phyloP scores from a whole-genome alignment of 2,888 invertebrate species.

The Carabus problematicus region DNA sequence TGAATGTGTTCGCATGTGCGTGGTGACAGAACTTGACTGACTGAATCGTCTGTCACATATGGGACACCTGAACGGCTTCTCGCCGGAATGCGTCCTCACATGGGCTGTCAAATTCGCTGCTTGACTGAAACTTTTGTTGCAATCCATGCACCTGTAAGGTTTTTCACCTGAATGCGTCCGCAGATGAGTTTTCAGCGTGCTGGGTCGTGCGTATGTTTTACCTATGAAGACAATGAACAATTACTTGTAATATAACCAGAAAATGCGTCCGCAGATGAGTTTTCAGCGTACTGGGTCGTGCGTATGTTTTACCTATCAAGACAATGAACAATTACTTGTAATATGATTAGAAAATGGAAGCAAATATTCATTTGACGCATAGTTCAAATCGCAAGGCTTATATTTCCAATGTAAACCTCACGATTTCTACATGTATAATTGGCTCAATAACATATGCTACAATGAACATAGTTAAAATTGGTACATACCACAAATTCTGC shows the following conservation, averaged over 20 bases:
- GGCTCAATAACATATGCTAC: too few relatives aligned
- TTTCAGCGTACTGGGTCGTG: slow-evolving; percentile 94
- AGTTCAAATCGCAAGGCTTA: too few relatives aligned
- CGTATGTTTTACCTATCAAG: slow-evolving; percentile 80
- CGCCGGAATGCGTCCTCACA: slow-evolving; percentile 94
- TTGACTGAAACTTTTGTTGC: slow-evolving; percentile 96
- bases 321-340: too few relatives aligned
- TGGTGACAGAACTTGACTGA: slow-evolving; percentile 94
- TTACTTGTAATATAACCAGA: too few relatives aligned
- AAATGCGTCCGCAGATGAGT: slow-evolving; percentile 96
- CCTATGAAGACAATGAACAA: slow-evolving; percentile 49
- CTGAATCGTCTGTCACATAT: slow-evolving; percentile 97
- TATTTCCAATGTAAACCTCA: too few relatives aligned
- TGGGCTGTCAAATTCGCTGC: slow-evolving; percentile 99
- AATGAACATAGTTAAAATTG: too few relatives aligned
- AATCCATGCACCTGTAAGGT: slow-evolving; percentile 90
- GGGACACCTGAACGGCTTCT: slow-evolving; percentile 97
- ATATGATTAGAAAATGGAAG: too few relatives aligned
- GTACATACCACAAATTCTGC: slow-evolving; percentile 93
- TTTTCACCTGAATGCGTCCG: slow-evolving; percentile 96
- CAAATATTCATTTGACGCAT: too few relatives aligned
- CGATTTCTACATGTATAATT: too few relatives aligned
- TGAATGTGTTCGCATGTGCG: slow-evolving; percentile 99
- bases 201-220: slow-evolving; percentile 95
- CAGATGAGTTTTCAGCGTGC: slow-evolving; percentile 95